Base-by-base conservation (phyloP, 2,113 vertebrate species). In the Polypterus bichir region DNA sequence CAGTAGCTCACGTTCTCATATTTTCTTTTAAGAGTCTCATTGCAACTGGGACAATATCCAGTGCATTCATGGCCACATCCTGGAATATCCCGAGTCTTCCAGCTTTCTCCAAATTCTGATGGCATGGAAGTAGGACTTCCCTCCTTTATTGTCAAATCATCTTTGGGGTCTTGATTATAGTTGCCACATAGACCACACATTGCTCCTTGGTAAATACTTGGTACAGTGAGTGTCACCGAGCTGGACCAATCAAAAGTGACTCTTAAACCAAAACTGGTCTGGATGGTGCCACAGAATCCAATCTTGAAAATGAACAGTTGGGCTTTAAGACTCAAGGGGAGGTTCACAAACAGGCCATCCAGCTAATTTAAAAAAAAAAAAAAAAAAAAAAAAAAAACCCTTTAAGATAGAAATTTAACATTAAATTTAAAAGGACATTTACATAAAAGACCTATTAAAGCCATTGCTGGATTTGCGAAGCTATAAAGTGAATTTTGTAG, bases 1-100 rank as follows among this genome's bases (percentile, higher is more conserved):
- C 0, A 53, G 49, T 76, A 83, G 57, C 67, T 57, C 2, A 48
- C 46, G 9, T 70, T 59, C 9, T 63, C 6, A 46, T 10, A 3
- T 9, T 1, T 4, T 1, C 2, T 1, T 10, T 4, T 9, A 1
- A 45, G 9, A 7, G 51, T 54, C 48, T 11, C 9, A 3, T 9
- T 5, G 10, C 52, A 57, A 2, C 2, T 7, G 6, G 49, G 49
- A 5, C 45, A 48, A 11, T 48, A 3, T 5, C 49, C 62, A 9
- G 11, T 44, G 3, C 1, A 27, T 11, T 6, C 3, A 3, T 60
- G 11, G 4, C 7, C 27, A 7, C 27, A 51, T 1, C 2, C 1
- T 27, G 53, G 44, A 9, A 45, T 57, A n/a, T n/a, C n/a, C n/a
- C n/a, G n/a, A n/a, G n/a, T n/a, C 65, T 76, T 79, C 7, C 27